These are phyloP conservation scores for Lithobates pipiens DNA, from an alignment of 2,797 vertebrate genomes.

Conservation along the genomic window DNA sequence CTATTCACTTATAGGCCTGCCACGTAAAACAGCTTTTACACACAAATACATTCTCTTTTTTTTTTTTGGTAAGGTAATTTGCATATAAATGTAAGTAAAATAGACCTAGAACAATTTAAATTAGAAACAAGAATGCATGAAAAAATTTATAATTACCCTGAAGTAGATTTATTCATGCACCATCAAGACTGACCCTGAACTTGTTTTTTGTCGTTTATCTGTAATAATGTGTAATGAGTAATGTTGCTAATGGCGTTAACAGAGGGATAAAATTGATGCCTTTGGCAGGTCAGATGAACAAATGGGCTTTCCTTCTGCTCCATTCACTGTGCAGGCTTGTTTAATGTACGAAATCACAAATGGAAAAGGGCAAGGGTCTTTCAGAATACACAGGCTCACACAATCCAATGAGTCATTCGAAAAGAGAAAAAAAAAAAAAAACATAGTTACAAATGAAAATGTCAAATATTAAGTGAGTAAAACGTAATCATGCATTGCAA, in stretches of 20 bases:
- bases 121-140: no score
- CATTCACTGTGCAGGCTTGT: conserved; percentile 28
- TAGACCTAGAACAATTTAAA: no score
- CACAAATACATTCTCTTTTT: no score
- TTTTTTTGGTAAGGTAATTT: no score
- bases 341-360: conserved; percentile 18
- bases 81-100: no score
- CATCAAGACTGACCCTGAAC: not conserved
- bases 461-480: conserved; percentile 37
- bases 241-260: conserved; percentile 10
- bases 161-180: not conserved
- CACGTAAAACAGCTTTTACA: no score
- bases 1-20: no score
- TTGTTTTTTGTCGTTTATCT: not conserved
- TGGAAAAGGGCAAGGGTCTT: conserved; percentile 49
- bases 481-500: conserved; percentile 17
- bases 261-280: conserved; percentile 27
- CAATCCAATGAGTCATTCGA: conserved; percentile 42
- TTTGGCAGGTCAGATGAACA: conserved; percentile 25
- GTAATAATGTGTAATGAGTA: not conserved
- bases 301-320: conserved; percentile 41
- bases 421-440: conserved; percentile 12
- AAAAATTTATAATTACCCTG: not conserved
- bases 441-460: conserved; percentile 24
- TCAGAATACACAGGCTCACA: conserved; percentile 45